Evolutionary conservation across 2,113 vertebrate genomes (phyloP).

Genomic region (Galemys pyrenaicus): DNA sequence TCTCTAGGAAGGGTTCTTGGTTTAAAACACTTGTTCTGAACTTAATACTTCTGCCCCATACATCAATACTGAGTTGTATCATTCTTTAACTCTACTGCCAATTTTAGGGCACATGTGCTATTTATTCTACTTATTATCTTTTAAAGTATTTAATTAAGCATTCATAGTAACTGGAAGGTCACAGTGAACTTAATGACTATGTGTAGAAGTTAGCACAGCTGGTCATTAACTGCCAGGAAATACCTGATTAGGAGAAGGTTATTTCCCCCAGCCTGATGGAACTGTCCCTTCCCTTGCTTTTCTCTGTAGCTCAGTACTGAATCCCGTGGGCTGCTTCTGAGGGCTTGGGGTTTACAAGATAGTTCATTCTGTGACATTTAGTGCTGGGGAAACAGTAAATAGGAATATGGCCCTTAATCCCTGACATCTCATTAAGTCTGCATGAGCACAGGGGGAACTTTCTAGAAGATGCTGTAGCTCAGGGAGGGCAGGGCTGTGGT

Average conservation of each 20-base stretch:
- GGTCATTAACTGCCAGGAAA: not conserved
- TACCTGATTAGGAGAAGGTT: not conserved
- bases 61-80: not conserved
- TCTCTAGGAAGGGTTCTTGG: not conserved
- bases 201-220: not conserved
- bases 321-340: not conserved
- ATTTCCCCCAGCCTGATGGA: not conserved
- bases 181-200: not conserved
- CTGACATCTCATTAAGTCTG: not conserved
- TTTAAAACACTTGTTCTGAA: constrained; percentile 4
- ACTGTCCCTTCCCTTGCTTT: not conserved
- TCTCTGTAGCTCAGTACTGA: not conserved
- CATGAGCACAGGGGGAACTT: not conserved
- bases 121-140: constrained; percentile 46
- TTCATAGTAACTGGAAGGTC: not conserved
- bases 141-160: constrained; percentile 20
- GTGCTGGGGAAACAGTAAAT: not conserved
- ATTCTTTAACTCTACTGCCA: not conserved
- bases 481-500: too few species aligned
- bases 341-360: not conserved
- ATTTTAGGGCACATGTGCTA: not conserved
- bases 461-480: not conserved
- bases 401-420: not conserved
- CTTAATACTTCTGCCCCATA: constrained; percentile 2
- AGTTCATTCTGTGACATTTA: not conserved